phyloP scores from a whole-genome alignment of 1,140 invertebrate genomes.

The Matsumurasca onukii region DNA sequence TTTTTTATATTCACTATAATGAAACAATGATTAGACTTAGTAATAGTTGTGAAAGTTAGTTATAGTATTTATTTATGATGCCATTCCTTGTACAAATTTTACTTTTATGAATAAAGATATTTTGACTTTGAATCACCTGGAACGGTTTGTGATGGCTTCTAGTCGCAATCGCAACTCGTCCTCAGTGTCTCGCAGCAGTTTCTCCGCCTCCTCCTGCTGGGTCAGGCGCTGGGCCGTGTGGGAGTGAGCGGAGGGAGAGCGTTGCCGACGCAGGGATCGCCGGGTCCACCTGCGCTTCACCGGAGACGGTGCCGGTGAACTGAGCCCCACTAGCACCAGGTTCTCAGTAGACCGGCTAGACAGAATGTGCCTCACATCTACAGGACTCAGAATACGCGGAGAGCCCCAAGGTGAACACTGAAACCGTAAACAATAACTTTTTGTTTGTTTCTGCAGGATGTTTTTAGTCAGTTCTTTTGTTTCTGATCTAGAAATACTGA shows the following conservation, averaged over 20 bases:
- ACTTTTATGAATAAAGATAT: too few relatives aligned
- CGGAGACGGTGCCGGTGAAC: constrained; percentile 43
- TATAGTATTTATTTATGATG: too few relatives aligned
- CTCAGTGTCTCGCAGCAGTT: constrained; percentile 45
- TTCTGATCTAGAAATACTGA: too few relatives aligned
- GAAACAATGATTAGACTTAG: too few relatives aligned
- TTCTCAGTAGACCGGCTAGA: constrained; percentile 55
- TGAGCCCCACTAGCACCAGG: constrained; percentile 43
- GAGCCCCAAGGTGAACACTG: constrained; percentile 57
- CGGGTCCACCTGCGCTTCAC: constrained; percentile 46
- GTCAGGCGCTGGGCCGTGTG: constrained; percentile 4
- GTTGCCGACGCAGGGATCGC: constrained; percentile 43
- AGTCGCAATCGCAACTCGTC: constrained; percentile 46
- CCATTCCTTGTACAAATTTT: too few relatives aligned
- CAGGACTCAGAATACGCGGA: constrained; percentile 54
- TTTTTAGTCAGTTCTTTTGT: too few relatives aligned
- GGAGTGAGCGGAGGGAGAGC: constrained; percentile 9
- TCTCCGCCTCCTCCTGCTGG: constrained; percentile 43
- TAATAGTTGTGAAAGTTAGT: too few relatives aligned
- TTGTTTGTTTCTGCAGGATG: too few relatives aligned
- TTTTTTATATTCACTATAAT: too few relatives aligned
- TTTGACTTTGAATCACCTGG: too few relatives aligned
- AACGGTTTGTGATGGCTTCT: constrained; percentile 43
- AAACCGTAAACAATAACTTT: too few relatives aligned
- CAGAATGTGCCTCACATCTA: constrained; percentile 53